phyloP scores from a whole-genome alignment of 1,140 invertebrate genomes.

The Drosophila teissieri region DNA sequence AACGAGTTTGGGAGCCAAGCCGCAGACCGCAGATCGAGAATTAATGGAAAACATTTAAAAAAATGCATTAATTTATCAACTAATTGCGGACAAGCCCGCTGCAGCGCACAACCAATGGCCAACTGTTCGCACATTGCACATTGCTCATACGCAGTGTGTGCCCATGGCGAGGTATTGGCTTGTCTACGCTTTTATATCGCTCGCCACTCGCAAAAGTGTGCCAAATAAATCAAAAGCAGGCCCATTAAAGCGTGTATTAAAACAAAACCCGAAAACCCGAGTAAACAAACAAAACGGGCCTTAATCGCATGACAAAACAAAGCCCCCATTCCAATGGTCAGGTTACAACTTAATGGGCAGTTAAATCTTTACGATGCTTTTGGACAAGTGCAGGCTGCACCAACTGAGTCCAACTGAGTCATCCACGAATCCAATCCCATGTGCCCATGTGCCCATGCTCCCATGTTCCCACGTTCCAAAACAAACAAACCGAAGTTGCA shows the following conservation, averaged over 20 bases:
- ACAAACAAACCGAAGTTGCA: conserved; percentile 26
- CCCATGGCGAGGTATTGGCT: conserved; percentile 46
- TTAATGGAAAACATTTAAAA: conserved; percentile 6
- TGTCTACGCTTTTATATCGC: conserved; percentile 41
- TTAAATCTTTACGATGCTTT: conserved; percentile 40
- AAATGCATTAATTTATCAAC: conserved; percentile 28
- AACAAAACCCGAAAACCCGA: conserved; percentile 64
- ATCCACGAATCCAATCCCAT: neutral
- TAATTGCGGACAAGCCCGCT: conserved; percentile 1
- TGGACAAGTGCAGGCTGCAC: conserved; percentile 30
- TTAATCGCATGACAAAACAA: conserved; percentile 42
- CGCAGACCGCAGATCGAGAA: neutral
- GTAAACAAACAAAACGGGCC: conserved; percentile 62
- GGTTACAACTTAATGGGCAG: conserved; percentile 47
- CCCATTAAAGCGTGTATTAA: conserved; percentile 57
- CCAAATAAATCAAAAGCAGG: conserved; percentile 71
- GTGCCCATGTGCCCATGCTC: no score
- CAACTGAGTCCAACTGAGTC: conserved; percentile 6
- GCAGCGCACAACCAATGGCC: conserved; percentile 14
- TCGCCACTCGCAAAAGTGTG: conserved; percentile 65
- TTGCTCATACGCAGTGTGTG: conserved; percentile 64
- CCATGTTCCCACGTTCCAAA: conserved; percentile 24
- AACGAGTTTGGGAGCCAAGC: conserved; percentile 7
- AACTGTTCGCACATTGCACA: conserved; percentile 23
- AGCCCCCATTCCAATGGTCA: conserved; percentile 24